Evolutionary conservation across 2,113 vertebrate genomes (phyloP).

Genomic region (Dromiciops gliroides): DNA sequence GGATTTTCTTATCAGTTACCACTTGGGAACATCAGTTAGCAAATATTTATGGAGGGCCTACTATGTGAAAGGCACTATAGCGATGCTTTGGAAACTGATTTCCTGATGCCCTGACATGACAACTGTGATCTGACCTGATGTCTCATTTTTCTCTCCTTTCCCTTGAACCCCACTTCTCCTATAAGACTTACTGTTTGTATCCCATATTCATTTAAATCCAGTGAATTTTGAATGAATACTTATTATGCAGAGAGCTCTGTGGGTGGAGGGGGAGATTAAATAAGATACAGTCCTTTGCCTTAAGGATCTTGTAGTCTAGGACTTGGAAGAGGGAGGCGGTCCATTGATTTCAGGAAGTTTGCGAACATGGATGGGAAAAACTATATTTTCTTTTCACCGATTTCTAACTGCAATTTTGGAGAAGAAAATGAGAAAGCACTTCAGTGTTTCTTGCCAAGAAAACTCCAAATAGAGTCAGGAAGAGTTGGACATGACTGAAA

Average conservation of each 20-base stretch:
- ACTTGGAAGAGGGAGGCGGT: neutral
- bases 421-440: neutral
- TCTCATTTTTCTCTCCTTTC: neutral
- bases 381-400: neutral
- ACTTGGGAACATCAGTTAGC: constrained; percentile 1
- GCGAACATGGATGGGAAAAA: neutral
- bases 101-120: neutral
- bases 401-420: neutral
- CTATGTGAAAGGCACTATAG: neutral
- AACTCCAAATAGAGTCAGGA: neutral
- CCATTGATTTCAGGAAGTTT: neutral
- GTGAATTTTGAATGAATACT: neutral
- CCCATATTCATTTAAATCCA: neutral
- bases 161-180: neutral
- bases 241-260: neutral
- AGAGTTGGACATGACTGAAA: neutral
- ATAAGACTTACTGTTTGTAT: neutral
- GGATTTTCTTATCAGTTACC: neutral
- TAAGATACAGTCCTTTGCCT: neutral
- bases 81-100: neutral
- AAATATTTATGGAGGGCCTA: constrained; percentile 2
- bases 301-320: neutral
- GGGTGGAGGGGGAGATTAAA: neutral
- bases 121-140: neutral
- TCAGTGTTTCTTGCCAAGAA: neutral